Percentiles rank a stretch among this genome's conserved stretches.
Evolutionary conservation across 2,797 vertebrate genomes (phyloP).

Genomic region (Leuciscus waleckii): DNA sequence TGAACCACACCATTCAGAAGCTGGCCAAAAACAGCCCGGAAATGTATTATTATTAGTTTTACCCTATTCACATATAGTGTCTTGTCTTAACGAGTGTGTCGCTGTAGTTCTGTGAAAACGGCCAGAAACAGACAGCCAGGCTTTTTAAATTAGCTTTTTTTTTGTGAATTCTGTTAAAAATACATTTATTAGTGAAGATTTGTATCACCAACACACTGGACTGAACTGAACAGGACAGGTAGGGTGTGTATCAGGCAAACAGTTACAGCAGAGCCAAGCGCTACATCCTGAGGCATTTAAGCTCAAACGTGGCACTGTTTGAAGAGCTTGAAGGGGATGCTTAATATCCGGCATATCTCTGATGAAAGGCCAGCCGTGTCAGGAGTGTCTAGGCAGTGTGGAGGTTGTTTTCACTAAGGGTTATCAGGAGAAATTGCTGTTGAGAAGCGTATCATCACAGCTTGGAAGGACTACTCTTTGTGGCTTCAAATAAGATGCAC

Average conservation of each 20-base stretch:
- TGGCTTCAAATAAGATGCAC: neutral
- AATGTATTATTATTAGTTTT: too few species aligned
- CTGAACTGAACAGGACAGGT: neutral
- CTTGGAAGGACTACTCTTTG: neutral
- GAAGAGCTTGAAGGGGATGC: neutral
- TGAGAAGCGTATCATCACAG: neutral
- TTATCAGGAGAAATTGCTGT: neutral
- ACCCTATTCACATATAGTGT: too few species aligned
- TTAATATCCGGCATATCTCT: slow-evolving; percentile 9
- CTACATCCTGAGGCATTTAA: neutral
- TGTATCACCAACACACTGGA: neutral
- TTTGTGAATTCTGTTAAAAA: neutral
- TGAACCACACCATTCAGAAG: too few species aligned
- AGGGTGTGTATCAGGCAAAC: neutral
- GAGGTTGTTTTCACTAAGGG: neutral
- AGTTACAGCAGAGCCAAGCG: neutral
- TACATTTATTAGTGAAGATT: neutral
- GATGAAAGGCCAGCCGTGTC: neutral
- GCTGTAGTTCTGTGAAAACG: neutral
- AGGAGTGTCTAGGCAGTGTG: neutral
- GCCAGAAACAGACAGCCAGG: neutral
- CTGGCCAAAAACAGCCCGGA: too few species aligned
- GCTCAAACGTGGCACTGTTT: slow-evolving; percentile 20
- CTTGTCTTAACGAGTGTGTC: too few species aligned
- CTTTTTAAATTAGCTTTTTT: neutral